Base-by-base conservation (phyloP, 2,797 vertebrate genomes). In the Falco naumanni region DNA sequence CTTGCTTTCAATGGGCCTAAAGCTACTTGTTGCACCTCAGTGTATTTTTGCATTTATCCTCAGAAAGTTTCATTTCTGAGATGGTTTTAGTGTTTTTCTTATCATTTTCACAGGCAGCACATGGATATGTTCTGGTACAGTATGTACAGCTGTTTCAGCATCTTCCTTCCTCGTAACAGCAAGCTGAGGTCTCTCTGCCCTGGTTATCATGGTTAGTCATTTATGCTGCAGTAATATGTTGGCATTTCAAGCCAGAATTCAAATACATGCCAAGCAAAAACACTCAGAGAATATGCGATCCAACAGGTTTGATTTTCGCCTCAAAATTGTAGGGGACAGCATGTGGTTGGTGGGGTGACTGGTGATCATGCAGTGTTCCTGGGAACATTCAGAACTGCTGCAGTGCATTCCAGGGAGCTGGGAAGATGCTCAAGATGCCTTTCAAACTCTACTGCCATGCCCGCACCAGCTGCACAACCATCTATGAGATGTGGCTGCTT, bases 171-270 rank as follows among this genome's bases (percentile, higher is more conserved):
- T 7, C 37, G 5, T 3, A 51, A 48, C 43, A 26, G 48, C 37
- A 13, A 47, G n/a, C 16, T 8, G 19, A 48, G 26, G 5, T 28
- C n/a, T 16, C 28, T 54, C 61, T 84, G 45, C 6, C 25, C 7
- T 0, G 0, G 6, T 29, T 75, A 13, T 19, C 3, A 1, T 4
- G 26, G 9, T 54, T 43, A 24, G 41, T 71, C 1, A 0, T 21
- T 65, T 13, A 14, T 17, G 14, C 47, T 61, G 33, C 48, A 28
- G 47, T 15, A 60, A 13, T 1, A 4, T 29, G 17, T 26, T 66
- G 53, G 25, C 0, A 0, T 51, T 34, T 20, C 19, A 26, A 43
- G 29, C 21, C 61, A 45, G 43, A 56, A 33, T 16, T 82, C 20
- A 12, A 39, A 16, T 25, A 13, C 9, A 19, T 37, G 22, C 37